Conservation (phyloP, 2,797 vertebrate species). For the Lerista edwardsae region DNA sequence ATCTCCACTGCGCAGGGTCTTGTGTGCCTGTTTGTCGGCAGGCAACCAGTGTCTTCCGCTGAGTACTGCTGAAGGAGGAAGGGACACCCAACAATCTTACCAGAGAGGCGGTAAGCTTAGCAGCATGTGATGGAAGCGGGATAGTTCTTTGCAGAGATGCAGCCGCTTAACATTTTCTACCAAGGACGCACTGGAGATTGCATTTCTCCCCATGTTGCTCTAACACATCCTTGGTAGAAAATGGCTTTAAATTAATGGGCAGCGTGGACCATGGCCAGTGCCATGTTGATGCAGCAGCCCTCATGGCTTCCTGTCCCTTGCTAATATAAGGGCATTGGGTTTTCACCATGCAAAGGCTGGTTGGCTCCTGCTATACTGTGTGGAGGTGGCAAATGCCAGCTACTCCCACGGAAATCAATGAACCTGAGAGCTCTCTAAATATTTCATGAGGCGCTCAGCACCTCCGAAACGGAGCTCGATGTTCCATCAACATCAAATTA, state of each 20-base stretch:
- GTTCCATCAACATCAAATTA: slow-evolving; percentile 37
- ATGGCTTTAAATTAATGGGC: too few relatives aligned
- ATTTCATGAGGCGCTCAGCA: slow-evolving; percentile 16
- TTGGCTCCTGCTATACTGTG: not conserved
- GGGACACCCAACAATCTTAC: not conserved
- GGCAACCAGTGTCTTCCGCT: not conserved
- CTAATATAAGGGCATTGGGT: not conserved
- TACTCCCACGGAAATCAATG: slow-evolving; percentile 10
- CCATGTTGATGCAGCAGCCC: too few relatives aligned
- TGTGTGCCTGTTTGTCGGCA: not conserved
- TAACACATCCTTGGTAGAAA: too few relatives aligned
- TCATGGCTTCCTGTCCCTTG: too few relatives aligned
- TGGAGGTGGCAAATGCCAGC: slow-evolving; percentile 6
- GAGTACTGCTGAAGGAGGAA: not conserved
- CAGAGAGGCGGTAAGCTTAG: not conserved
- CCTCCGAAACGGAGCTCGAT: not conserved
- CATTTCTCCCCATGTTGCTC: too few relatives aligned
- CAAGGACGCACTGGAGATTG: too few relatives aligned
- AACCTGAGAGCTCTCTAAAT: slow-evolving; percentile 15
- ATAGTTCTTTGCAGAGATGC: too few relatives aligned
- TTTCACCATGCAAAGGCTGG: not conserved
- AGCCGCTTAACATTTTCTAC: too few relatives aligned
- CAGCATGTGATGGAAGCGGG: too few relatives aligned
- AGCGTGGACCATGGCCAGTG: too few relatives aligned
- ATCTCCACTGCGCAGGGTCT: not conserved